phyloP scores from a whole-genome alignment of 2,797 vertebrate species.

The Cyclura pinguis region DNA sequence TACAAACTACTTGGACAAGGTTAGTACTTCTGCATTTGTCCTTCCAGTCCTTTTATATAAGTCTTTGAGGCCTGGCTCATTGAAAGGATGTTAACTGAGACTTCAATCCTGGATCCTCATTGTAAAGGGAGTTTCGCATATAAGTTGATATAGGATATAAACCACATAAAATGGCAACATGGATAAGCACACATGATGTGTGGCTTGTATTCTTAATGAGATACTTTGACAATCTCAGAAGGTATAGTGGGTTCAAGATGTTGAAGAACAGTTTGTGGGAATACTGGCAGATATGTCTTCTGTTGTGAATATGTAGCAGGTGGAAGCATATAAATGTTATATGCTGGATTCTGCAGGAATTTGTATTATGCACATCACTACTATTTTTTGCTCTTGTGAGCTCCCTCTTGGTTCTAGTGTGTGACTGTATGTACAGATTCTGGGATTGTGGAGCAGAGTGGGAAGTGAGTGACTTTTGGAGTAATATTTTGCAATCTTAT shows the following conservation, averaged over 20 bases:
- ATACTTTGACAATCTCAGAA: neutral
- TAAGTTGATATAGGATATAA: neutral
- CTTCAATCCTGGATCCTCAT: neutral
- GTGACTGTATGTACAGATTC: neutral
- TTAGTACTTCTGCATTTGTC: conserved; percentile 68
- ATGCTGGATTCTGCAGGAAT: neutral
- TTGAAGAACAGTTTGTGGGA: too few species aligned
- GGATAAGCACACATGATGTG: neutral
- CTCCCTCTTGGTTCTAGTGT: neutral
- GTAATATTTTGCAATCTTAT: neutral
- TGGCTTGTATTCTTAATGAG: neutral
- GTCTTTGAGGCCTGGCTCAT: neutral
- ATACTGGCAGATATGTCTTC: neutral
- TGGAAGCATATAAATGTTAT: neutral
- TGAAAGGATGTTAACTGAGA: neutral
- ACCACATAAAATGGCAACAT: neutral
- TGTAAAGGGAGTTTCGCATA: fast-evolving
- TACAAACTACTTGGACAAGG: conserved; percentile 94
- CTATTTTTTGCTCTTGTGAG: neutral
- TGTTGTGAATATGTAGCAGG: neutral
- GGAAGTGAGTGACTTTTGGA: neutral
- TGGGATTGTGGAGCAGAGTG: neutral
- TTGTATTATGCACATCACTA: neutral
- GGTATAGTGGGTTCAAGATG: neutral
- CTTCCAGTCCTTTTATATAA: neutral